Evolutionary conservation across 2,797 vertebrate genomes (phyloP), one percentile per base, ranked within the genome.

Genomic region (Gymnoscopelus microlampas): DNA sequence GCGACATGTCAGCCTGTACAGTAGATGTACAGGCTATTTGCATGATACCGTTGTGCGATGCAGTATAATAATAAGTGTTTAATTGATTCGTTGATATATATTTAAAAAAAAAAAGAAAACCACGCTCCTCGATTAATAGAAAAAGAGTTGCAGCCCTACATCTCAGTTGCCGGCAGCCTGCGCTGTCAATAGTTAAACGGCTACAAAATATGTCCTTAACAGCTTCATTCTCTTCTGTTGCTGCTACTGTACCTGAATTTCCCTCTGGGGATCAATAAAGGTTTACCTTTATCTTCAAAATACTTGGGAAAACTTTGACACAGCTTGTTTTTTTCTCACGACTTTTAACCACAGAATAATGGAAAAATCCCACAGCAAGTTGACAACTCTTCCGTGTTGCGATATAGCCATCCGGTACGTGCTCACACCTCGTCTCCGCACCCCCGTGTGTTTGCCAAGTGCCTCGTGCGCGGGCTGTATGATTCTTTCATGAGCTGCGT

Each of bases 401-500:
- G 23, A 56, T 69, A 78, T 74, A 80, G 85, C 83, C 73, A 60
- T 65, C 70, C 29, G 0, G 65, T 67, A 39, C 51, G 29, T 72
- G 75, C 74, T 76, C 73, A 72, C 58, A 56, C 70, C 80, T 75
- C n/a, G 71, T 55, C 63, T 24, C 64, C 71, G 77, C 57, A 55
- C 71, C 84, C 76, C 84, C 76, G 77, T 61, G 29, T 86, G 87
- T 86, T 86, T 86, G 76, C 83, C 10, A 64, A 84, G 74, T 51
- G 70, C 62, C 84, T 83, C 62, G 66, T 77, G 75, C 82, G 71
- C 74, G 76, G 73, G 53, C 53, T 65, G 49, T 84, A 86, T 89
- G 86, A 91, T 90, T 91, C 85, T 92, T 93, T 93, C 87, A 92
- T 91, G 85, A 91, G 89, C 83, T 79, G 74, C 74, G 77, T 71